These are phyloP conservation scores for Heliconius congener DNA, from an alignment of 1,140 invertebrate genomes.

Conservation along the genomic window DNA sequence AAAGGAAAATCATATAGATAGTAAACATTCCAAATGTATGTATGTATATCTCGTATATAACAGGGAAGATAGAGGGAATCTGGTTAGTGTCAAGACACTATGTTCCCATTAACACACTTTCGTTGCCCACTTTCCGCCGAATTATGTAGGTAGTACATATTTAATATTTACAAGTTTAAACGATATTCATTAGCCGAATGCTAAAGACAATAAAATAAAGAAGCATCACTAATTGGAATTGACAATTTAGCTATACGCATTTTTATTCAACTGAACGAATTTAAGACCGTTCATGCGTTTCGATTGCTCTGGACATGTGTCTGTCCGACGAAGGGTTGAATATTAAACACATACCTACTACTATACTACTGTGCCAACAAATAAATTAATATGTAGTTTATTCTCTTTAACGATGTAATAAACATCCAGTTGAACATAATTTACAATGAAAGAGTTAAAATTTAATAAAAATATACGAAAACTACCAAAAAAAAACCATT, in stretches of 20 bases:
- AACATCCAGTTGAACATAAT: background rate
- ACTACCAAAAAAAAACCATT: background rate
- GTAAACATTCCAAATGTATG: background rate
- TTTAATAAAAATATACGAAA: background rate
- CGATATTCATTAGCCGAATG: background rate
- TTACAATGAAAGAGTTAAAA: background rate
- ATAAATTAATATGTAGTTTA: background rate
- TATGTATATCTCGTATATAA: too few species aligned
- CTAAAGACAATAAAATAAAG: background rate
- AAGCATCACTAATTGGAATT: constrained; percentile 20
- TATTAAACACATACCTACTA: background rate
- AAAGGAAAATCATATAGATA: background rate
- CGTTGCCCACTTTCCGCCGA: too few species aligned
- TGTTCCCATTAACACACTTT: too few species aligned
- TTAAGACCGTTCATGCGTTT: constrained; percentile 37
- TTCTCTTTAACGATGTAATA: too few species aligned
- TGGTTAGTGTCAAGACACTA: too few species aligned
- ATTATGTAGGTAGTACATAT: too few species aligned
- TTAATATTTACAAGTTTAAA: background rate
- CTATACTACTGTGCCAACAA: background rate
- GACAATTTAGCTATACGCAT: constrained; percentile 20
- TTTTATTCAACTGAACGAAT: constrained; percentile 39
- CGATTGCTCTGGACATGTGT: constrained; percentile 43
- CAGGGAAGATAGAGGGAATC: too few species aligned
- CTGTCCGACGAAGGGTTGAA: constrained; percentile 40